Base-by-base conservation (phyloP, 2,113 vertebrate genomes). In the Equus quagga region DNA sequence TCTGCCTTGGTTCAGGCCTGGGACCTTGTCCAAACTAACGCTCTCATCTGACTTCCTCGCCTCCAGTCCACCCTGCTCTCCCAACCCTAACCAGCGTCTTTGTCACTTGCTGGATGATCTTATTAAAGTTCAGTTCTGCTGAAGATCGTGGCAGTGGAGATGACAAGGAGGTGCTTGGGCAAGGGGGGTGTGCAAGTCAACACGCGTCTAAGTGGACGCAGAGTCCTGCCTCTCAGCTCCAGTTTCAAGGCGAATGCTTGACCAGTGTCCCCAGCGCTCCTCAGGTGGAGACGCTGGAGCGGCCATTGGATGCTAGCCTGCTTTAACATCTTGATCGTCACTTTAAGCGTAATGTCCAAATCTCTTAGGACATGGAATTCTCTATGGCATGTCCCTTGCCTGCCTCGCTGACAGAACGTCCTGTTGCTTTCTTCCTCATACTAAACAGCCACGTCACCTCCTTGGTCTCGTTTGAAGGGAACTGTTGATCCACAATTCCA, bases 121-220 rank as follows among this genome's bases (percentile, higher is more conserved):
- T 95, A 89, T 28, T 69, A 36, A 75, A 83, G 54, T 80, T 93
- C 58, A 91, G 1, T 88, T 96, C 76, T 84, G 18, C 79, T 90
- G 13, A 90, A 70, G 76, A 33, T 8, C 1, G 24, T 26, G 46
- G 44, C 33, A 28, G 33, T 36, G 24, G 84, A 86, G 58, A 26
- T 23, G 23, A 78, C 41, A 36, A 54, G 67, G 15, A 73, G n/a
- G 31, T 31, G n/a, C 44, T 31, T 73, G 51, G 60, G 33, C 41
- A 58, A 36, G 24, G 51, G n/a, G 81, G n/a, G 24, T 21, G 44
- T 56, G 4, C 17, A 91, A 65, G 26, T 49, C 36, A 67, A 80
- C 28, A 11, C 5, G 28, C 13, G 3, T 21, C 21, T 46, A 11
- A 15, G 44, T 26, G 41, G 44, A 76, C 64, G 28, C 26, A 24